Evolutionary conservation across 2,797 vertebrate species (phyloP).

Genomic region (Decapterus maruadsi): DNA sequence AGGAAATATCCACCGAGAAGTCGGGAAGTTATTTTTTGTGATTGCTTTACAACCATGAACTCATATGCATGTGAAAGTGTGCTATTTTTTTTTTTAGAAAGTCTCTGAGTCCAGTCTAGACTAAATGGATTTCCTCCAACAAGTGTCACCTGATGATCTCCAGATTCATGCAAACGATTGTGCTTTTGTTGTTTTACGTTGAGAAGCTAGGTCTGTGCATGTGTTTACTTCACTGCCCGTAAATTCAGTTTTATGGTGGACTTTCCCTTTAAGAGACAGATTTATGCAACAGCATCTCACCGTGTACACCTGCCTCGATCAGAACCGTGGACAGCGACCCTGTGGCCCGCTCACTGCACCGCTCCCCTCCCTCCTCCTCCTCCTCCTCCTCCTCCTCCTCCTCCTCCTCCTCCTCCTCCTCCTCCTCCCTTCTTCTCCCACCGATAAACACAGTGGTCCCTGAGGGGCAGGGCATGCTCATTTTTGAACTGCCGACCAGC

Average conservation of each 20-base stretch:
- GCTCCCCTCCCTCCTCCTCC: background rate
- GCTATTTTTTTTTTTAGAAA: background rate
- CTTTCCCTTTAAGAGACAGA: constrained; percentile 69
- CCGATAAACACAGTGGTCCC: background rate
- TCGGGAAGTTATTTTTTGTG: too few species aligned
- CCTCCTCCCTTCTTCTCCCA: background rate
- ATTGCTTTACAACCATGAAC: background rate
- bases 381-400: background rate
- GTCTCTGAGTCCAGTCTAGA: background rate
- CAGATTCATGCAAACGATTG: background rate
- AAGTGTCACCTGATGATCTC: constrained; percentile 3
- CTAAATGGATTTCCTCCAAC: background rate
- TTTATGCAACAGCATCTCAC: constrained; percentile 48
- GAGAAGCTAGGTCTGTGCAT: too few species aligned
- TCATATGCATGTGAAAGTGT: background rate
- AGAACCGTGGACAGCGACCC: constrained; percentile 58
- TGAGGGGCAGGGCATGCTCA: constrained; percentile 32
- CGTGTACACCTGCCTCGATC: constrained; percentile 48
- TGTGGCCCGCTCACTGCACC: background rate
- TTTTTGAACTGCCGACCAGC: constrained; percentile 25
- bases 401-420: background rate
- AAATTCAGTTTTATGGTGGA: constrained; percentile 10
- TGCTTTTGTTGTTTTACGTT: background rate
- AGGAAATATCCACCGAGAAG: background rate
- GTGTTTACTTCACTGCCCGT: too few species aligned